A percentile compares a stretch with the other conserved stretches of the same genome.
These are phyloP conservation scores for Apostichopus parvimensis DNA, from an alignment of 35 echinoderm and acorn worm genomes.

Conservation along the genomic window DNA sequence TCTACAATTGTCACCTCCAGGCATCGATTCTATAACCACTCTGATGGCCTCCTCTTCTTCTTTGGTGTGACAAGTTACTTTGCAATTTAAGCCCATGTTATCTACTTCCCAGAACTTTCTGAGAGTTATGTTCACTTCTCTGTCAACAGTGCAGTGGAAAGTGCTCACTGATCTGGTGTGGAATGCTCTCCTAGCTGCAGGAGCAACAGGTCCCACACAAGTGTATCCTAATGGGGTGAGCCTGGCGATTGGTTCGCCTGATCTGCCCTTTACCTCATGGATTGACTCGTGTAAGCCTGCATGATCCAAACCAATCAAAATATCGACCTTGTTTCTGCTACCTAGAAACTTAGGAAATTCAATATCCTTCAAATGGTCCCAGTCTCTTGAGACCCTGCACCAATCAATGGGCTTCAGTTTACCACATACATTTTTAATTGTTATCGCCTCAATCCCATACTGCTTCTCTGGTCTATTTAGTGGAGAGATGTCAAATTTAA, in stretches of 20 bases:
- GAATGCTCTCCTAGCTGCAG: neutral
- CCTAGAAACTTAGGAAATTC: slow-evolving; percentile 17
- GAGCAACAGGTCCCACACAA: slow-evolving; percentile 43
- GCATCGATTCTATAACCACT: neutral
- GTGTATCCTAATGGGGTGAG: slow-evolving; percentile 53
- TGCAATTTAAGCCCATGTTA: neutral
- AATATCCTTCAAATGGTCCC: slow-evolving; percentile 26
- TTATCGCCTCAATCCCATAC: slow-evolving; percentile 40
- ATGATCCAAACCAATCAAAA: slow-evolving; percentile 32
- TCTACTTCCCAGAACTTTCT: slow-evolving; percentile 59
- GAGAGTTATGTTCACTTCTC: neutral
- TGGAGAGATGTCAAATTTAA: slow-evolving; percentile 11
- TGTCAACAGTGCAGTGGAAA: neutral
- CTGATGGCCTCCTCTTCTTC: slow-evolving; percentile 27
- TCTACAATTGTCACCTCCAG: neutral
- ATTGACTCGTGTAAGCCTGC: slow-evolving; percentile 7
- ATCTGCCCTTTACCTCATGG: slow-evolving; percentile 13
- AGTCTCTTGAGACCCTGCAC: slow-evolving; percentile 15
- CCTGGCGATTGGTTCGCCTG: slow-evolving; percentile 54
- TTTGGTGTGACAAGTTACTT: neutral
- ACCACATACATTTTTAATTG: slow-evolving; percentile 17
- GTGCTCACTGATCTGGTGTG: neutral
- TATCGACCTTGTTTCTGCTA: slow-evolving; percentile 13
- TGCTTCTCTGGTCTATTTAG: neutral
- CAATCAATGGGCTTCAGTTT: slow-evolving; percentile 20